These are phyloP conservation scores for Monomorium pharaonis DNA, from an alignment of 1,140 invertebrate species.

Conservation along the genomic window DNA sequence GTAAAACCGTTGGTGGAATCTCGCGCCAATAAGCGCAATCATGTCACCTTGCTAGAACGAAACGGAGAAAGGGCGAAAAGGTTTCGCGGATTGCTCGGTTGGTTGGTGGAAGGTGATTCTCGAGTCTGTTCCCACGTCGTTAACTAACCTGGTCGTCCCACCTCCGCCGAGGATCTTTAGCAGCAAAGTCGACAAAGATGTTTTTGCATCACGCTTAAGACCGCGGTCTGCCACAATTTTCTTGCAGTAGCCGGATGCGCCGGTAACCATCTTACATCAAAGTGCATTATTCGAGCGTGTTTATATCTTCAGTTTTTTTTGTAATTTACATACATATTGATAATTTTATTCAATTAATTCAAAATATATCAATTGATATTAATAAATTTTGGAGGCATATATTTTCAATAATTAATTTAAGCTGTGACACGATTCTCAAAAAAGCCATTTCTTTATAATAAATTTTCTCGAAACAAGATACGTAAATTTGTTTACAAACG, in stretches of 20 bases:
- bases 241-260: not conserved
- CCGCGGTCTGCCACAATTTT: not conserved
- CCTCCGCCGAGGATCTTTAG: constrained; percentile 44
- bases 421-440: not conserved
- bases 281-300: not conserved
- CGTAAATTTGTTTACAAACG: not conserved
- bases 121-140: constrained; percentile 68
- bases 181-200: constrained; percentile 15
- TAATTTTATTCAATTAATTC: not conserved
- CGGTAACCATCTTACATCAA: not conserved
- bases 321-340: not conserved
- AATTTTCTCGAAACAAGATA: not conserved
- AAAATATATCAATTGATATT: not conserved
- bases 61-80: constrained; percentile 20
- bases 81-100: constrained; percentile 36
- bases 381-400: not conserved
- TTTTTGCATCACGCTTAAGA: constrained; percentile 54
- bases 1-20: constrained; percentile 56
- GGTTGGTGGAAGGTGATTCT: constrained; percentile 45
- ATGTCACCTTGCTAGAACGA: constrained; percentile 62
- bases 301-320: not conserved
- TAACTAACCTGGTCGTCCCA: constrained; percentile 57
- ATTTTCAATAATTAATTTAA: not conserved
- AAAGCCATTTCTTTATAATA: not conserved
- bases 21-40: constrained; percentile 67